A percentile compares a stretch with the other conserved stretches of the same genome.
These are phyloP conservation scores for Plecotus auritus DNA, from an alignment of 2,113 vertebrate species.

Conservation along the genomic window DNA sequence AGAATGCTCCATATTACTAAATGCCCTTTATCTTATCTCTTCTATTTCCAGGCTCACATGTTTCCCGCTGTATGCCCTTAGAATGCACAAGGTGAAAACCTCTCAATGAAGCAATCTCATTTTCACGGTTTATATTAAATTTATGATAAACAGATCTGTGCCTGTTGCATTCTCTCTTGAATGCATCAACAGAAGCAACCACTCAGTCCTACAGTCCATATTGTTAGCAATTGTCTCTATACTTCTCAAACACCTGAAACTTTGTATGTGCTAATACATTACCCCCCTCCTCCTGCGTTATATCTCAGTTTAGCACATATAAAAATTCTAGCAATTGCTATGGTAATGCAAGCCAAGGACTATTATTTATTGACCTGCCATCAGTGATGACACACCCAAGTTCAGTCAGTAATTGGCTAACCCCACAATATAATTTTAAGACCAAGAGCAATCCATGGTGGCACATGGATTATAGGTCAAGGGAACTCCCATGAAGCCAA, in stretches of 20 bases:
- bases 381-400: not conserved
- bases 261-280: not conserved
- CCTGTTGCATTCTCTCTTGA: not conserved
- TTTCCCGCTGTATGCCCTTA: not conserved
- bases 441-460: not conserved
- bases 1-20: not conserved
- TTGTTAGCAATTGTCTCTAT: not conserved
- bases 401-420: not conserved
- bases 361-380: not conserved
- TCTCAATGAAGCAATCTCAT: not conserved
- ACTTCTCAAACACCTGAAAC: not conserved
- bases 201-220: not conserved
- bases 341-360: not conserved
- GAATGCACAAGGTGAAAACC: not conserved
- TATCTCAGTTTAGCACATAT: not conserved
- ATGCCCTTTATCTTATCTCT: not conserved
- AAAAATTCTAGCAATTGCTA: not conserved
- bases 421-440: not conserved
- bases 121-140: not conserved
- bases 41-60: not conserved
- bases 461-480: not conserved
- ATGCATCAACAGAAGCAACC: not conserved
- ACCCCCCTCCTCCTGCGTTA: not conserved
- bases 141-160: not conserved
- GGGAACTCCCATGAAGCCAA: not conserved